These are phyloP conservation scores for Metopolophium dirhodum DNA, from an alignment of 1,140 invertebrate species.

Conservation along the genomic window DNA sequence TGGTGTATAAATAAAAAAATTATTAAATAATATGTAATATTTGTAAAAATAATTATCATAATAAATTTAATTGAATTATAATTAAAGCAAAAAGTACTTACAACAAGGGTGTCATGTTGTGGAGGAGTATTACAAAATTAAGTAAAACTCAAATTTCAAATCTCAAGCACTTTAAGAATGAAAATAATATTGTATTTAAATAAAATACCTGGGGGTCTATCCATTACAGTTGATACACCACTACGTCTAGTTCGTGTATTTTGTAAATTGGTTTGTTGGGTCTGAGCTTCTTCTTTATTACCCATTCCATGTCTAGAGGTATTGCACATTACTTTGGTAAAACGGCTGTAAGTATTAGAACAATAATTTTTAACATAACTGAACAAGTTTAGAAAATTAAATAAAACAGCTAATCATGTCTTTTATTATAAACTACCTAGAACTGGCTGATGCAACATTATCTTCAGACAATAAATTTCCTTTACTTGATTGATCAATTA, in stretches of 20 bases:
- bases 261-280: conserved; percentile 63
- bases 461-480: conserved; percentile 40
- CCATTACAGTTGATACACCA: conserved; percentile 82
- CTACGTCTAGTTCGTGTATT: conserved; percentile 74
- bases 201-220: conserved; percentile 80
- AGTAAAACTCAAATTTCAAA: background rate
- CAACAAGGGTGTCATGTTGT: background rate
- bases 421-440: conserved; percentile 33
- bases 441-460: background rate
- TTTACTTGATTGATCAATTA: conserved; percentile 53
- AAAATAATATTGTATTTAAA: background rate
- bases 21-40: background rate
- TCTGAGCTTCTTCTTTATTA: conserved; percentile 67
- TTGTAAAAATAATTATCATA: background rate
- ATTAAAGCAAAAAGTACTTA: background rate
- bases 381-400: background rate
- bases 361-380: background rate
- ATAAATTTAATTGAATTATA: background rate
- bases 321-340: conserved; percentile 41
- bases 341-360: conserved; percentile 21
- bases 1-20: background rate
- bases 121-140: background rate
- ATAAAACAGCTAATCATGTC: background rate
- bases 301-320: conserved; percentile 60
- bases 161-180: background rate